Evolutionary conservation across 2,797 vertebrate genomes (phyloP).

Genomic region (Naso thynnoides): DNA sequence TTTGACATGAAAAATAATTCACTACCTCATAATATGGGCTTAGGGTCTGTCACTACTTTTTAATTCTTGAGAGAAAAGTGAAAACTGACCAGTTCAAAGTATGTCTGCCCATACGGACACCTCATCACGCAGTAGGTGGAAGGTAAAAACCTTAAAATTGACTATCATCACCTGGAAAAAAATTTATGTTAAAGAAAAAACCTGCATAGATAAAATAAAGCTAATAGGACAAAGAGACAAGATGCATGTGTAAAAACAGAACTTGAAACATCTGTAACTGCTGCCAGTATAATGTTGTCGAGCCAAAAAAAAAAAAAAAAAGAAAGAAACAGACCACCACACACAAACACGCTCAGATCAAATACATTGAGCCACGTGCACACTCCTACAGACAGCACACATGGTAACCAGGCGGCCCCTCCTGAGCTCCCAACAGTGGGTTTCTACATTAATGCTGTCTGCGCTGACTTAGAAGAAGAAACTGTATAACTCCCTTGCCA

Average conservation of each 20-base stretch:
- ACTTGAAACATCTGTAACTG: slow-evolving; percentile 33
- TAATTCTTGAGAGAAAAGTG: background rate
- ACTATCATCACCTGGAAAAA: too few species aligned
- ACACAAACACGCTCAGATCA: slow-evolving; percentile 13
- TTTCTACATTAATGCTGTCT: slow-evolving; percentile 51
- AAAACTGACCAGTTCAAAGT: background rate
- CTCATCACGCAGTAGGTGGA: background rate
- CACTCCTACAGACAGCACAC: slow-evolving; percentile 23
- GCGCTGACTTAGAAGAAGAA: slow-evolving; percentile 37
- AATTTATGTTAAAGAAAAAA: background rate
- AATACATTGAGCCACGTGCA: slow-evolving; percentile 9
- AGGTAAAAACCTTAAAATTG: background rate
- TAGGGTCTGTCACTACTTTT: background rate
- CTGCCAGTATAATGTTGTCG: slow-evolving; percentile 31
- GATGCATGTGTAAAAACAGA: slow-evolving; percentile 11
- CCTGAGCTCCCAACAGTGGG: slow-evolving; percentile 35
- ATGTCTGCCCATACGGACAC: background rate
- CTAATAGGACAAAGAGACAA: background rate
- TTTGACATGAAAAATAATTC: background rate
- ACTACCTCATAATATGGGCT: background rate
- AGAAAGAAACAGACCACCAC: slow-evolving; percentile 28
- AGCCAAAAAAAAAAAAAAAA: slow-evolving; percentile 19
- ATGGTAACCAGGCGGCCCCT: slow-evolving; percentile 35
- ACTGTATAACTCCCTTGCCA: slow-evolving; percentile 54
- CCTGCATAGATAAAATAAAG: background rate